Evolutionary conservation across 2,888 invertebrate genomes (phyloP).

Genomic region (Alloscopus bannaensis): DNA sequence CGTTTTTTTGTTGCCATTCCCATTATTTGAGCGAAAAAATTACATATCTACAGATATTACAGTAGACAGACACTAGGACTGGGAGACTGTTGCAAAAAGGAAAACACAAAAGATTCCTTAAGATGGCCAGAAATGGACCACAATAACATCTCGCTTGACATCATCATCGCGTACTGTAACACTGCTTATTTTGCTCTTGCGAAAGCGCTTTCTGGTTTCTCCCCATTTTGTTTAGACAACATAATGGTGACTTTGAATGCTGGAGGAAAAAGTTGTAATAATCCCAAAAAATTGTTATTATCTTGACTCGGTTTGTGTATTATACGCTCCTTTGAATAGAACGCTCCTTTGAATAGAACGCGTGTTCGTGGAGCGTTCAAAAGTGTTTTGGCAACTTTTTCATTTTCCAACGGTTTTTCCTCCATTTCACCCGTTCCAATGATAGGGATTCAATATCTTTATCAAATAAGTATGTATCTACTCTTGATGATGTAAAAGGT

Average conservation of each 20-base stretch:
- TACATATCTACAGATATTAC: constrained; percentile 12
- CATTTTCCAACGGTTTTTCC: too few species aligned
- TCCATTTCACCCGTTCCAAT: too few species aligned
- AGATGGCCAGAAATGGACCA: constrained; percentile 64
- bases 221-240: constrained; percentile 6
- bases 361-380: too few species aligned
- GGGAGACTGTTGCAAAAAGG: background rate
- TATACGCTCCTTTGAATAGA: background rate
- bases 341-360: too few species aligned
- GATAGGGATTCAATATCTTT: too few species aligned
- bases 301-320: background rate
- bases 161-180: constrained; percentile 38
- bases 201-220: constrained; percentile 10
- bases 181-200: background rate
- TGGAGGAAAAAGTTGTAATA: constrained; percentile 20
- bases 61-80: constrained; percentile 7
- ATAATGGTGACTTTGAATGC: constrained; percentile 11
- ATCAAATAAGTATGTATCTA: too few species aligned
- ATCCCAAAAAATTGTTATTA: constrained; percentile 30
- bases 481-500: too few species aligned
- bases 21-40: constrained; percentile 14
- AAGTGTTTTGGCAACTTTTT: constrained; percentile 14
- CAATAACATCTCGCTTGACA: constrained; percentile 65
- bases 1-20: background rate
- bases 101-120: constrained; percentile 37